Percentiles rank a stretch among this genome's conserved stretches.
Conservation (phyloP, 2,113 vertebrate genomes). For the Phaethon lepturus region DNA sequence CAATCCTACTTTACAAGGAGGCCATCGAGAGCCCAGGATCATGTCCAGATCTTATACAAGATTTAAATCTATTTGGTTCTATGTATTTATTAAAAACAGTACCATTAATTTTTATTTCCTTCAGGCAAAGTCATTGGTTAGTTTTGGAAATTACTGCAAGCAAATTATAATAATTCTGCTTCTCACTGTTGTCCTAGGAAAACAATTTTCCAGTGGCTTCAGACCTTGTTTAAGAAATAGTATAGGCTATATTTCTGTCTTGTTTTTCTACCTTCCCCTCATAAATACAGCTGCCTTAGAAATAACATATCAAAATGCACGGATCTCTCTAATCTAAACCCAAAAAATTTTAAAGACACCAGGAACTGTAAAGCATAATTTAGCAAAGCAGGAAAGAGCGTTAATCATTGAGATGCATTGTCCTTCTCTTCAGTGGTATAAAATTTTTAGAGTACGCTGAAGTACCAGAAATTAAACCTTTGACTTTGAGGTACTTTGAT, state of each 20-base stretch:
- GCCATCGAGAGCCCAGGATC: neutral
- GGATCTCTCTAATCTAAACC: neutral
- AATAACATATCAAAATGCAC: neutral
- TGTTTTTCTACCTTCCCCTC: neutral
- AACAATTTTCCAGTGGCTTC: neutral
- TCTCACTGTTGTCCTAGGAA: neutral
- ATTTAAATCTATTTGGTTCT: neutral
- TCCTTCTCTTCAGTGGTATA: neutral
- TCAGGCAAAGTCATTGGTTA: neutral
- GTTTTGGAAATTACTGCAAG: neutral
- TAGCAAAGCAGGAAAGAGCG: neutral
- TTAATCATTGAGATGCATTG: neutral
- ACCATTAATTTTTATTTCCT: neutral
- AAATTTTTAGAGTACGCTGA: neutral
- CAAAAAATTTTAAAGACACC: neutral
- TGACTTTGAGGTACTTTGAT: neutral
- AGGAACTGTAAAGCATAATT: neutral
- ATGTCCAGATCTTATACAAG: neutral
- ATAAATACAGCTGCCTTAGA: neutral
- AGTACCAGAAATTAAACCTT: neutral
- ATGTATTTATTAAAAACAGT: neutral
- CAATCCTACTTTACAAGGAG: neutral
- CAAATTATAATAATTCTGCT: neutral
- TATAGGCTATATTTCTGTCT: neutral
- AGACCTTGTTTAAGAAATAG: neutral